A percentile compares a stretch with the other conserved stretches of the same genome.
These are phyloP conservation scores for Pheucticus melanocephalus DNA, from an alignment of 2,113 vertebrate species.

Conservation along the genomic window DNA sequence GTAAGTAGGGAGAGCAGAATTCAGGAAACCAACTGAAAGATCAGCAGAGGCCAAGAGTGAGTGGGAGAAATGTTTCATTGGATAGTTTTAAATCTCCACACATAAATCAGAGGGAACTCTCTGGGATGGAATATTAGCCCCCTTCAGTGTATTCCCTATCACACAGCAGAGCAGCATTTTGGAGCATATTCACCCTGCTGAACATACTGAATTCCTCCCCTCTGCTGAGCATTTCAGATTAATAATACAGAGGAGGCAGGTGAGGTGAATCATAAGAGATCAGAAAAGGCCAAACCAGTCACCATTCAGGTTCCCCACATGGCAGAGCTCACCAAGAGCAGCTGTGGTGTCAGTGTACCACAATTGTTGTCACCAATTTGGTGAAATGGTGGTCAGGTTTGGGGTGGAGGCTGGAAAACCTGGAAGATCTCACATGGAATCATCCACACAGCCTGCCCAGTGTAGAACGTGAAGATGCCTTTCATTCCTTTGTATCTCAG, in stretches of 20 bases:
- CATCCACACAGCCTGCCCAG: rapidly evolving
- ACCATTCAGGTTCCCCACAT: neutral
- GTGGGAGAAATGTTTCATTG: neutral
- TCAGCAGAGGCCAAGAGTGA: neutral
- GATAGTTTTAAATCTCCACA: neutral
- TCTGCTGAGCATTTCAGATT: neutral
- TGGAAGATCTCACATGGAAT: neutral
- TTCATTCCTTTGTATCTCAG: neutral
- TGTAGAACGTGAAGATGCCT: neutral
- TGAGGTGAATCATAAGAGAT: neutral
- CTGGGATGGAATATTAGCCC: neutral
- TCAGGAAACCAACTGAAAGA: neutral
- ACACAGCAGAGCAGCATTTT: neutral
- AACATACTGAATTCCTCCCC: neutral
- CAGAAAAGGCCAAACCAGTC: neutral
- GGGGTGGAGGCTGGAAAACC: neutral
- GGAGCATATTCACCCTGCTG: neutral
- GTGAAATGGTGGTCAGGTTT: neutral
- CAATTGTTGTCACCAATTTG: no score
- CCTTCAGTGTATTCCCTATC: neutral
- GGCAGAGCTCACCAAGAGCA: neutral
- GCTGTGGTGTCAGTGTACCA: neutral
- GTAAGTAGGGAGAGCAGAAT: neutral
- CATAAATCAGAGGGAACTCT: neutral
- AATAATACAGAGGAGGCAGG: neutral